Conservation (phyloP, 2,797 vertebrate genomes). For the Vireo griseus region DNA sequence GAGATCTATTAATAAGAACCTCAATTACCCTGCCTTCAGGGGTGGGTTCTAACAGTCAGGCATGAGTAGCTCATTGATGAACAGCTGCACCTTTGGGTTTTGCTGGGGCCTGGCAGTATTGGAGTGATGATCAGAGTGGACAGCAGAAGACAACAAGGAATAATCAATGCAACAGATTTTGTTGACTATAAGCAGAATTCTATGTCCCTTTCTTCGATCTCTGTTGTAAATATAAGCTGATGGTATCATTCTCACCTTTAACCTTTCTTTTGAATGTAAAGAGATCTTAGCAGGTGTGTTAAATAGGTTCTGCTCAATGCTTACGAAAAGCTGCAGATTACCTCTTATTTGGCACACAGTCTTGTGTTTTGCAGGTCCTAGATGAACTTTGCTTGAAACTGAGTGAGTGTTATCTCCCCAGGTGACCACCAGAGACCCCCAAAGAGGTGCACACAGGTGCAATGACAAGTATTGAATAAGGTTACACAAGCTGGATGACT, state of each 20-base stretch:
- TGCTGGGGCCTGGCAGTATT: background rate
- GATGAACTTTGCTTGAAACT: background rate
- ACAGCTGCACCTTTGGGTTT: background rate
- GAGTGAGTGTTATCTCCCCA: background rate
- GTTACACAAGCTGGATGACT: background rate
- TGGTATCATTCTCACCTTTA: background rate
- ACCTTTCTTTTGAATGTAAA: background rate
- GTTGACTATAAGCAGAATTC: background rate
- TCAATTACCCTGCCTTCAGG: background rate
- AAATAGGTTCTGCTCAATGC: background rate
- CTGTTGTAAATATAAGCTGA: background rate
- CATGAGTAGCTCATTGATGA: background rate
- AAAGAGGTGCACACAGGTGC: background rate
- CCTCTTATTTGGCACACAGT: background rate
- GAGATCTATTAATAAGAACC: background rate
- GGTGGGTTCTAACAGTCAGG: background rate
- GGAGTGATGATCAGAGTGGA: background rate
- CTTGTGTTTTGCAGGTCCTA: background rate
- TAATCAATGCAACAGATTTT: background rate
- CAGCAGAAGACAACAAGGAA: background rate
- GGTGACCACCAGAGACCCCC: background rate
- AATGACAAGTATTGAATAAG: background rate
- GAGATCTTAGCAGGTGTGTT: background rate
- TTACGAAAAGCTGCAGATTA: background rate
- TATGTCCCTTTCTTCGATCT: background rate